These are phyloP conservation scores for Tetragonula clypearis DNA, from an alignment of 1,140 invertebrate genomes.

Conservation along the genomic window DNA sequence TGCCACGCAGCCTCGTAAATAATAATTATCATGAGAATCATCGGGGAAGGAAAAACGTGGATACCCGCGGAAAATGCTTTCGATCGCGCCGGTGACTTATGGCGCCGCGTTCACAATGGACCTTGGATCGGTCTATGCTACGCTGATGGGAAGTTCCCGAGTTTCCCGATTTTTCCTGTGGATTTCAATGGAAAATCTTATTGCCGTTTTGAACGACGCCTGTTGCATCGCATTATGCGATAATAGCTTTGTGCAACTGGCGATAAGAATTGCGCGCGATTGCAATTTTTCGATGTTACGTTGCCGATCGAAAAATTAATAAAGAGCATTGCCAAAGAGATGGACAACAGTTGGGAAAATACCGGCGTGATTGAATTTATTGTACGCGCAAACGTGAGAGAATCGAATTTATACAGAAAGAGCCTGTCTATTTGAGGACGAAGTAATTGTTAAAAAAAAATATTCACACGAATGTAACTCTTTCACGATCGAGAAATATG, in stretches of 20 bases:
- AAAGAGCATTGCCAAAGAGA: no score
- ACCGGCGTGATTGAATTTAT: no score
- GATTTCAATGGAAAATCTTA: neutral
- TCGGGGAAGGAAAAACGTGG: slow-evolving; percentile 19
- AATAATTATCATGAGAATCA: slow-evolving; percentile 55
- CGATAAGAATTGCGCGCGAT: neutral
- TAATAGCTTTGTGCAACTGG: neutral
- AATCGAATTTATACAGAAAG: no score
- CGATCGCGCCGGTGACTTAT: slow-evolving; percentile 45
- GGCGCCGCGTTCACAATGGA: slow-evolving; percentile 30
- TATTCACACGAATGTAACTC: no score
- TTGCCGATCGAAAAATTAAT: neutral
- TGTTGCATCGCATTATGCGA: neutral
- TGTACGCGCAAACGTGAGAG: no score
- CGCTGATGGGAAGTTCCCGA: slow-evolving; percentile 15
- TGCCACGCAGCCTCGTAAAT: slow-evolving; percentile 39
- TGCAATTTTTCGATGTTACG: neutral
- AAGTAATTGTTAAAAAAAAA: no score
- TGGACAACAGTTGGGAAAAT: neutral
- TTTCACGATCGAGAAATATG: no score
- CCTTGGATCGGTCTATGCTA: slow-evolving; percentile 1
- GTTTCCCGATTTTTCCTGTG: neutral
- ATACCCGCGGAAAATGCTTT: slow-evolving; percentile 33
- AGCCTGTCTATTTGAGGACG: no score
- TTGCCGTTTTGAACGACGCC: neutral